Evolutionary conservation across 2,888 invertebrate genomes (phyloP), one percentile per base, ranked within the genome.

Genomic region (Meiosimyza platycephala): DNA sequence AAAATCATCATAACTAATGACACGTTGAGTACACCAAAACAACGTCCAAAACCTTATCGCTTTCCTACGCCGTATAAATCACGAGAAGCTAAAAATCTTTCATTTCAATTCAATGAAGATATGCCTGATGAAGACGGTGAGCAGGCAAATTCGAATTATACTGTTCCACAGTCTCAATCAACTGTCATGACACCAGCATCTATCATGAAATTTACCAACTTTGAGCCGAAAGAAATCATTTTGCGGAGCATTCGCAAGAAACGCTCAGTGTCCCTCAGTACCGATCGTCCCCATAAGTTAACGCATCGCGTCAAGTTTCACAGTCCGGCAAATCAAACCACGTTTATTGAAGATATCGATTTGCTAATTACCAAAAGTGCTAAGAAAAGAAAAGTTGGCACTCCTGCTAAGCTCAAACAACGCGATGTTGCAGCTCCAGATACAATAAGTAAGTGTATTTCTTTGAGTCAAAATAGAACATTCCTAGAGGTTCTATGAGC

Each of bases 311-410:
- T 70, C 4, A 80, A 80, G 0, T 86, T 86, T 68, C 76, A 79
- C 18, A 85, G 85, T 77, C 85, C 86, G 0, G 78, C 80, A 0
- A 82, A 82, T 71, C 77, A 77, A 69, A 81, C 77, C 5, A 76
- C 72, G 59, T 78, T 72, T 12, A 80, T 82, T 7, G 77, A 74
- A 6, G 81, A 82, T 11, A 74, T 81, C 0, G 83, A 85, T 54
- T 71, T 74, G 3, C 75, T 75, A 55, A 72, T 82, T 70, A 78
- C 59, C 1, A 71, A 72, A 54, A 77, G 73, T 68, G 50, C 74
- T 1, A 74, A 76, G 16, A 76, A 78, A 22, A 52, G 7, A 28
- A 40, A 69, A n/a, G 13, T 68, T 7, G 54, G 40, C 4, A 28
- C 68, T 0, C 51, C 73, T 13, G 66, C 48, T 6, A 76, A 47